These are phyloP conservation scores for Cheirogaleus major DNA, from an alignment of 2,797 vertebrate genomes.

Conservation along the genomic window DNA sequence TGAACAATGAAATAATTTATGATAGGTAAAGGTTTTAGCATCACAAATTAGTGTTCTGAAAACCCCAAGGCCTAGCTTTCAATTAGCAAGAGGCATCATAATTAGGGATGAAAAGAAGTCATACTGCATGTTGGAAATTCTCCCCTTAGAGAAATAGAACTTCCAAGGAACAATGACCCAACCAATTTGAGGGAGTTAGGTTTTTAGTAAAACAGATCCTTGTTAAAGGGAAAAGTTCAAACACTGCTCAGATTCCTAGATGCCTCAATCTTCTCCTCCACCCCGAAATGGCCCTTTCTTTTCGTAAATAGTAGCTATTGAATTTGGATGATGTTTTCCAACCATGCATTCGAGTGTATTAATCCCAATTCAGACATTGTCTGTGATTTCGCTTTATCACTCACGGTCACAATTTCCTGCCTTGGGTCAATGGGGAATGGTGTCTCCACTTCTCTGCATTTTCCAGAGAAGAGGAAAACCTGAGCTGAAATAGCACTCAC, in stretches of 20 bases:
- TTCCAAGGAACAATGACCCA: slow-evolving; percentile 42
- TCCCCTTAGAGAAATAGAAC: slow-evolving; percentile 65
- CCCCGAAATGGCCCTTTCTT: neutral
- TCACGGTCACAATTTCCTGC: slow-evolving; percentile 67
- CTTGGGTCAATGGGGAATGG: slow-evolving; percentile 35
- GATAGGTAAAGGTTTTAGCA: slow-evolving; percentile 71
- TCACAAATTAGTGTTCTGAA: slow-evolving; percentile 70
- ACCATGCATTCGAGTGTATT: neutral
- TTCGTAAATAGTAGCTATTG: neutral
- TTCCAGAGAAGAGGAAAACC: slow-evolving; percentile 51
- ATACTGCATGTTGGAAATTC: slow-evolving; percentile 12
- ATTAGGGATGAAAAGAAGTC: slow-evolving; percentile 60
- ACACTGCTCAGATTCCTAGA: neutral
- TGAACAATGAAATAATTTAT: slow-evolving; percentile 82
- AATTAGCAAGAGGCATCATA: slow-evolving; percentile 75
- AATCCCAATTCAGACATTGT: slow-evolving; percentile 46
- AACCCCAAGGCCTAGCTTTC: slow-evolving; percentile 75
- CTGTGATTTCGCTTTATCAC: slow-evolving; percentile 39
- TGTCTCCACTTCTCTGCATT: slow-evolving; percentile 59
- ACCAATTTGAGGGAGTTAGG: slow-evolving; percentile 49
- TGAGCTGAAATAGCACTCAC: slow-evolving; percentile 43
- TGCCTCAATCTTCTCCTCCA: neutral
- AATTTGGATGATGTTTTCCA: neutral
- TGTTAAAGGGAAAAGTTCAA: slow-evolving; percentile 61
- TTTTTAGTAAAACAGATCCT: slow-evolving; percentile 66